These are phyloP conservation scores for Sanderia malayensis DNA, from an alignment of 30 jellyfish, hydroid and myxozoan species.

Conservation along the genomic window DNA sequence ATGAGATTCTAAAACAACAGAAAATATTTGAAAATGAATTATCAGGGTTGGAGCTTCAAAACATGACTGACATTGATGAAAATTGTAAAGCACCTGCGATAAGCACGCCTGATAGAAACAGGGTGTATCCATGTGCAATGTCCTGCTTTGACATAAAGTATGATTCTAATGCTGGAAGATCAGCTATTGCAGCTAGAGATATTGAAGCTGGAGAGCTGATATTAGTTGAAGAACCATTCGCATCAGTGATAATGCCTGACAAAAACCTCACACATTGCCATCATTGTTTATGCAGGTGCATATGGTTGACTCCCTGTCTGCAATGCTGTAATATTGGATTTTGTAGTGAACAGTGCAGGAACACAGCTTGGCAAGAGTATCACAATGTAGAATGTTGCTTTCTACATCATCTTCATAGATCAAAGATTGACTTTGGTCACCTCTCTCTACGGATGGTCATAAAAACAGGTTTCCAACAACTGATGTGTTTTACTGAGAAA, in stretches of 20 bases:
- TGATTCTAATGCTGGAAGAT: conserved; percentile 44
- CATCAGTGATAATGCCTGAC: conserved; percentile 55
- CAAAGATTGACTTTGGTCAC: conserved; percentile 72
- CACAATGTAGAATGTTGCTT: conserved; percentile 63
- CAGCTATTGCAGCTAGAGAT: conserved; percentile 75
- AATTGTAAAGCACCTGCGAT: conserved; percentile 26
- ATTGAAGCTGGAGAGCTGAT: conserved; percentile 85
- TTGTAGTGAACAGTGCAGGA: conserved; percentile 60
- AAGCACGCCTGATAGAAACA: conserved; percentile 18
- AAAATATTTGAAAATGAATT: not conserved
- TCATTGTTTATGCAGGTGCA: conserved; percentile 68
- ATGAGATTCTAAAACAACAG: conserved; percentile 6
- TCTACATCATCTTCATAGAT: conserved; percentile 17
- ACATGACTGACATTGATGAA: not conserved
- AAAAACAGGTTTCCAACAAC: conserved; percentile 37
- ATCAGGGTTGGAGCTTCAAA: too few species aligned
- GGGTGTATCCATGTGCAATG: conserved; percentile 71
- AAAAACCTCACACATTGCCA: conserved; percentile 66
- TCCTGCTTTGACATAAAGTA: conserved; percentile 41
- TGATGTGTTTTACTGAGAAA: conserved; percentile 9
- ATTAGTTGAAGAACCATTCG: conserved; percentile 71
- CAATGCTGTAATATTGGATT: conserved; percentile 61
- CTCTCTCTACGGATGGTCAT: conserved; percentile 66
- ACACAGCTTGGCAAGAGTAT: conserved; percentile 38
- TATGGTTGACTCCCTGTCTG: conserved; percentile 54